Evolutionary conservation across 2,113 vertebrate genomes (phyloP).

Genomic region (Psettodes erumei): DNA sequence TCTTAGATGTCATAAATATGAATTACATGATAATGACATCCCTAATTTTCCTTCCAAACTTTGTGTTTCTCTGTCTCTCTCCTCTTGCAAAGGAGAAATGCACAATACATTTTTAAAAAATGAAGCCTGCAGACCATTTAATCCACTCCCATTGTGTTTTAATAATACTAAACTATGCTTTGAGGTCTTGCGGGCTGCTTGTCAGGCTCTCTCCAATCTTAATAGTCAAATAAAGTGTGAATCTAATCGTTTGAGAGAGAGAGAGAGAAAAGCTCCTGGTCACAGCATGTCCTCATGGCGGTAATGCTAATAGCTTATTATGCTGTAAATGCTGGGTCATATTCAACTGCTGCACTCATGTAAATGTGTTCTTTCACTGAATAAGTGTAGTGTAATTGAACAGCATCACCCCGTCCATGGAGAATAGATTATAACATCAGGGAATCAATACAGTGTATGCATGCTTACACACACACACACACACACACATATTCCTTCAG

Average conservation of each 20-base stretch:
- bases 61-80: neutral
- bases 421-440: slow-evolving; percentile 60
- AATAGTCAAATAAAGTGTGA: slow-evolving; percentile 63
- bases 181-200: slow-evolving; percentile 31
- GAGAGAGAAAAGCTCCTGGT: slow-evolving; percentile 24
- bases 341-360: slow-evolving; percentile 55
- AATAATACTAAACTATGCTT: slow-evolving; percentile 37
- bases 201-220: slow-evolving; percentile 25
- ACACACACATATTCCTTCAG: slow-evolving; percentile 18
- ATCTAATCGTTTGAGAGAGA: slow-evolving; percentile 32
- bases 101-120: slow-evolving; percentile 47
- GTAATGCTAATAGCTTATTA: slow-evolving; percentile 68
- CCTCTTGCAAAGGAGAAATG: slow-evolving; percentile 28
- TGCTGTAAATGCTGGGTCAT: slow-evolving; percentile 46
- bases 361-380: slow-evolving; percentile 62
- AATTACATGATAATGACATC: neutral
- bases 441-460: slow-evolving; percentile 22
- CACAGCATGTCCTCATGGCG: slow-evolving; percentile 35
- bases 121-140: slow-evolving; percentile 28
- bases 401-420: slow-evolving; percentile 31
- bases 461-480: slow-evolving; percentile 26
- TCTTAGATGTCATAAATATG: neutral
- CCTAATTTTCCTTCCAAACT: neutral
- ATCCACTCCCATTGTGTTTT: slow-evolving; percentile 47
- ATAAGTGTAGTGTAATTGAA: slow-evolving; percentile 53